A percentile compares a stretch with the other conserved stretches of the same genome.
Conservation (phyloP, 2,888 invertebrate genomes). For the Microctonus brassicae region DNA sequence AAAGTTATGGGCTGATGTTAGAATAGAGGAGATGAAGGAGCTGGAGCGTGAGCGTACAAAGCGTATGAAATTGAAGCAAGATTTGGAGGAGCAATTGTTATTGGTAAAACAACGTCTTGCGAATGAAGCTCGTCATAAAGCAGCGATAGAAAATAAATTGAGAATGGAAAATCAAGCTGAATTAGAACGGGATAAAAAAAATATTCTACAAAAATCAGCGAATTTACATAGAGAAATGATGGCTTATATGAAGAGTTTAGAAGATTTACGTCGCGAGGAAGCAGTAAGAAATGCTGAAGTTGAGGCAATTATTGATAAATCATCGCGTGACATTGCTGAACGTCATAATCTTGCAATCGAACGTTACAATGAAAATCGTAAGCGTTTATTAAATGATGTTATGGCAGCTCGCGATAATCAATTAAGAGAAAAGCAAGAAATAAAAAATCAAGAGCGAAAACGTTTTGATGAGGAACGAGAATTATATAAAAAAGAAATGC, state of each 20-base stretch:
- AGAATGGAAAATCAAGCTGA: constrained; percentile 48
- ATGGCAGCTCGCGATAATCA: constrained; percentile 52
- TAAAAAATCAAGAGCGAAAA: constrained; percentile 39
- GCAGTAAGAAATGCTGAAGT: constrained; percentile 48
- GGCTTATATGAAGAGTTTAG: constrained; percentile 55
- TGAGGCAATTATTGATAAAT: constrained; percentile 47
- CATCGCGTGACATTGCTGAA: constrained; percentile 37
- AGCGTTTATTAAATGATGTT: constrained; percentile 45
- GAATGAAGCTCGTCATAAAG: constrained; percentile 53
- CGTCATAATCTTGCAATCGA: constrained; percentile 44
- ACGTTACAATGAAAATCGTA: constrained; percentile 45
- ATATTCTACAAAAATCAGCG: constrained; percentile 43
- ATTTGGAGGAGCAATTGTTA: constrained; percentile 57
- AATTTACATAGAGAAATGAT: constrained; percentile 54
- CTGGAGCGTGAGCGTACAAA: constrained; percentile 49
- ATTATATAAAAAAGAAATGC: constrained; percentile 43
- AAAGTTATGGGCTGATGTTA: constrained; percentile 47
- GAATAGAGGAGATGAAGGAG: constrained; percentile 48
- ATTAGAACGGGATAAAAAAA: constrained; percentile 46
- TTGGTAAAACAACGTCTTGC: constrained; percentile 48
- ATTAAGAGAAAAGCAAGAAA: constrained; percentile 44
- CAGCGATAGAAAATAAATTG: constrained; percentile 47
- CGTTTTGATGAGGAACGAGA: constrained; percentile 43
- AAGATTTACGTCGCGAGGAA: constrained; percentile 51
- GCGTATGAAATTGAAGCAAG: constrained; percentile 50